Base-by-base conservation (phyloP, 1,140 invertebrate species). In the Rhagoletis pomonella region DNA sequence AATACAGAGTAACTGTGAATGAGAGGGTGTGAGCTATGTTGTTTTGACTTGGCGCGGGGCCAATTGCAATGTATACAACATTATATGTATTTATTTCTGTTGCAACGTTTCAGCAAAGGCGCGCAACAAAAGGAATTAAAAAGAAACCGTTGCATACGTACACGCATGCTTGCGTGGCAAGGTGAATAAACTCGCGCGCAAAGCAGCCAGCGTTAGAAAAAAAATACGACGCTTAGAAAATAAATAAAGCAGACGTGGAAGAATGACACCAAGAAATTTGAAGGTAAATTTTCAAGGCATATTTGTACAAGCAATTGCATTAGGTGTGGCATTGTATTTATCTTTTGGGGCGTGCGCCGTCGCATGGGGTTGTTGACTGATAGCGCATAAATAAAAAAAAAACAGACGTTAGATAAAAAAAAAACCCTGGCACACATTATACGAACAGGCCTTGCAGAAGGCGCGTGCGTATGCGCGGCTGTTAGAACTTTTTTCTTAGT, bases 1-100 rank as follows among this genome's bases (percentile, higher is more conserved):
- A 62, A 7, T 14, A 81, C 47, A 55, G 10, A 55, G 29, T 29
- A 47, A 47, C 44, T 55, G 73, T 19, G 73, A 81, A 81, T 55
- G 73, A 81, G 73, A 81, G 73, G 73, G 73, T 81, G 73, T 81
- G 73, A 81, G 73, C 73, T 19, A 81, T 81, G 73, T 81, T 81
- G 73, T 81, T 81, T 81, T 81, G 73, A 81, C 73, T 81, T 81
- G 7, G 55, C 73, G 47, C 47, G 47, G 17, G 47, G 5, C 44
- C 47, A 81, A 81, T 55, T 81, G 47, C 73, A 81, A 81, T 55
- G 73, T 81, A 19, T 55, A 81, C 55, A 81, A 19, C 14, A 55
- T 55, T 6, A 55, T 55, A 1, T 47, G 10, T 47, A 17, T 50
- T 50, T 50, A 5, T 77, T 55, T 1, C 55, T 81, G 47, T 12